phyloP scores from a whole-genome alignment of 2,888 invertebrate genomes.

The Scotopteryx bipunctaria region DNA sequence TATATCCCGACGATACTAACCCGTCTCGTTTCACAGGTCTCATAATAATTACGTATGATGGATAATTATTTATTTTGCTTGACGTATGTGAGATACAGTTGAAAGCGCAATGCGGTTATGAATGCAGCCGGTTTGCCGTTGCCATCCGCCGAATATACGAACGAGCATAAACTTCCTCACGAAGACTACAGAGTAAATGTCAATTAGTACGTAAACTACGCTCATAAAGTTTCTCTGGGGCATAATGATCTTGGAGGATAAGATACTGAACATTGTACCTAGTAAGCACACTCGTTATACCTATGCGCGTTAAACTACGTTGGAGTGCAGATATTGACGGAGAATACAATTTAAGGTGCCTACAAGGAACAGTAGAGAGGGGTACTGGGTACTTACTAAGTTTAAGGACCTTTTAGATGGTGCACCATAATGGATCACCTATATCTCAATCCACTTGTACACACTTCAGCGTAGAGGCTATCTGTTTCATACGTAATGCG shows the following conservation, averaged over 20 bases:
- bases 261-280: constrained; percentile 18
- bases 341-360: constrained; percentile 1
- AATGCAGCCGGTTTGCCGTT: constrained; percentile 45
- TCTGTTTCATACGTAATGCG: too few species aligned
- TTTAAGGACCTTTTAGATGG: too few species aligned
- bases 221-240: constrained; percentile 20
- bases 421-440: too few species aligned
- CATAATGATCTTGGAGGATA: constrained; percentile 23
- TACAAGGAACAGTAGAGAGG: too few species aligned
- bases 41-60: constrained; percentile 3
- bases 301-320: constrained; percentile 10
- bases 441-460: too few species aligned
- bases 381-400: too few species aligned
- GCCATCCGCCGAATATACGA: constrained; percentile 26
- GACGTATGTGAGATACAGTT: constrained; percentile 31
- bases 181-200: constrained; percentile 19
- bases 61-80: constrained; percentile 18
- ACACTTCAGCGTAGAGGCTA: too few species aligned
- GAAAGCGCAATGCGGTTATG: constrained; percentile 61
- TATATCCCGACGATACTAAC: background rate
- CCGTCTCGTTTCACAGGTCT: constrained; percentile 10
- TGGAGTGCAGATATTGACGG: background rate
- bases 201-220: constrained; percentile 22
- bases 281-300: constrained; percentile 14
- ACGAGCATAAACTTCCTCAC: constrained; percentile 21